phyloP scores from a whole-genome alignment of 2,888 invertebrate genomes.

The Diarsia rubi region DNA sequence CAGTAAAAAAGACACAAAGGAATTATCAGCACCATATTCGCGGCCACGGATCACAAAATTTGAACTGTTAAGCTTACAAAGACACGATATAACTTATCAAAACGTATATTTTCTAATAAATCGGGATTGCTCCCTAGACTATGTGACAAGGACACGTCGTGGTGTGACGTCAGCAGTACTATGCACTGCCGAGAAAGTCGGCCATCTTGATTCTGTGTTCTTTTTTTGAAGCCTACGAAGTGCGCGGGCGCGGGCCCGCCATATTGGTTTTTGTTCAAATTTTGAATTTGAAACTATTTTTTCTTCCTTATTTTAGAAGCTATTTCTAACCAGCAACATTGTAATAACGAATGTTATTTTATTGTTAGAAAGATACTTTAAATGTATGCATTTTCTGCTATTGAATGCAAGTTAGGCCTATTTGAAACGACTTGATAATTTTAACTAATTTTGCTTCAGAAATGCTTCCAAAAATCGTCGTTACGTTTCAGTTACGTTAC shows the following conservation, averaged over 20 bases:
- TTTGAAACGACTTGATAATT: slow-evolving; percentile 18
- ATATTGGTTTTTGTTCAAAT: slow-evolving; percentile 78
- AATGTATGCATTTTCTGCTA: not conserved
- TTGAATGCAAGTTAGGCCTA: slow-evolving; percentile 50
- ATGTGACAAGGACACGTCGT: slow-evolving; percentile 87
- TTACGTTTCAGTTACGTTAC: not conserved
- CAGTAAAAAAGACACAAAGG: slow-evolving; percentile 62
- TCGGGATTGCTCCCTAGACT: slow-evolving; percentile 78
- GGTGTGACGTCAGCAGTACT: slow-evolving; percentile 88
- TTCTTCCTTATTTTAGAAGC: not conserved
- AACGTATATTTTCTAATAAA: slow-evolving; percentile 71
- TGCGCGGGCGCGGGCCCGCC: slow-evolving; percentile 84
- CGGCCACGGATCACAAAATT: slow-evolving; percentile 40
- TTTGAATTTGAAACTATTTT: slow-evolving; percentile 59
- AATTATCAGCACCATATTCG: slow-evolving; percentile 28
- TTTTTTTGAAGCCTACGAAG: slow-evolving; percentile 89
- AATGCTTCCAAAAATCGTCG: not conserved
- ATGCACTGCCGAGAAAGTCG: slow-evolving; percentile 89
- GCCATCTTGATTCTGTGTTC: slow-evolving; percentile 88
- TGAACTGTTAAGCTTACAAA: slow-evolving; percentile 38
- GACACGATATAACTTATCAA: slow-evolving; percentile 59
- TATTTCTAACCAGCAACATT: not conserved
- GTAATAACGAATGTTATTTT: not conserved
- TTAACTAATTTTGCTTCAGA: not conserved
- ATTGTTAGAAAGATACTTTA: not conserved